A percentile compares a stretch with the other conserved stretches of the same genome.
These are phyloP conservation scores for Tor tambroides DNA, from an alignment of 2,113 vertebrate species.

Conservation along the genomic window DNA sequence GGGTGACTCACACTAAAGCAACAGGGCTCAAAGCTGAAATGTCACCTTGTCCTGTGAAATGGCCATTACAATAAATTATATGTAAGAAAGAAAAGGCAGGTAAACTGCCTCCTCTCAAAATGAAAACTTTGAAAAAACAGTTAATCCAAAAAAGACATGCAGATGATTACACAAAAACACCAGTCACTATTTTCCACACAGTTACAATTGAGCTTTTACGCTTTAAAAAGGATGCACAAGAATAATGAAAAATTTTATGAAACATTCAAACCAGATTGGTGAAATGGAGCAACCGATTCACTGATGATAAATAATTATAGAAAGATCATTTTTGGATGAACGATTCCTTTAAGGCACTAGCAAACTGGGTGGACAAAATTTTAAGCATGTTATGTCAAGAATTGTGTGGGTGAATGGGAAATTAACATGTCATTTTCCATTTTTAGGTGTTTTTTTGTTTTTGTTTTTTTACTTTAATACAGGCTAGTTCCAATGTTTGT, in stretches of 20 bases:
- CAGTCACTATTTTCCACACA: background rate
- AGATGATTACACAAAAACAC: background rate
- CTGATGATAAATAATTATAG: background rate
- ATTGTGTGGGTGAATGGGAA: too few species aligned
- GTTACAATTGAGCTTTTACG: background rate
- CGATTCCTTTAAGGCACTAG: background rate
- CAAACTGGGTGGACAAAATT: too few species aligned
- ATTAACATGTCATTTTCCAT: too few species aligned
- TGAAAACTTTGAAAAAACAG: background rate
- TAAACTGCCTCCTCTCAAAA: background rate
- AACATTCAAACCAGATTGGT: background rate
- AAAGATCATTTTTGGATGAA: background rate
- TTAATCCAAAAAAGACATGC: background rate
- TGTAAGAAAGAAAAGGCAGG: too few species aligned
- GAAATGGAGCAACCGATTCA: background rate
- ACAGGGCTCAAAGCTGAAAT: constrained; percentile 3
- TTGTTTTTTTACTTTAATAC: too few species aligned
- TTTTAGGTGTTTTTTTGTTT: too few species aligned
- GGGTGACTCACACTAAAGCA: background rate
- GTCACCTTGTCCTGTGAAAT: background rate
- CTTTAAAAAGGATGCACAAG: background rate
- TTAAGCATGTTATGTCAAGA: too few species aligned
- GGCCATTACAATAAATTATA: background rate
- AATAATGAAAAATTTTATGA: background rate
- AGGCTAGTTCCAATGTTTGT: background rate